Conservation (phyloP, 2,113 vertebrate genomes). For the Lipophrys pholis region DNA sequence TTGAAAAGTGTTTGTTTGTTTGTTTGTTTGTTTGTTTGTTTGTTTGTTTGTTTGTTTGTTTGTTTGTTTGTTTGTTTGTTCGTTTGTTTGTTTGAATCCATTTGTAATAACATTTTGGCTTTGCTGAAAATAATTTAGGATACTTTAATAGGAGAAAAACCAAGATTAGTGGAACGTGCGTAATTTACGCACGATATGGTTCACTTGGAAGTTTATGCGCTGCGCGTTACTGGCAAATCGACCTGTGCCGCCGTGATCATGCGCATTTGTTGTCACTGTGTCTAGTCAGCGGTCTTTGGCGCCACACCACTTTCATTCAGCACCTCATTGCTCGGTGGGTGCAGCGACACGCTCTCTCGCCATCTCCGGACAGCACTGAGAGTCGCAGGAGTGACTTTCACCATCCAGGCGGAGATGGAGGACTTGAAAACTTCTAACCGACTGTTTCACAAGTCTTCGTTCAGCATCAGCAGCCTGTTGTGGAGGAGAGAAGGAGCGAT, state of each 20-base stretch:
- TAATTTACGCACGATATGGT: no score
- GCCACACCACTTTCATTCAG: constrained; percentile 43
- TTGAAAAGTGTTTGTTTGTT: no score
- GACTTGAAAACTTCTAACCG: constrained; percentile 61
- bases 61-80: no score
- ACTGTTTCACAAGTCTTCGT: constrained; percentile 78
- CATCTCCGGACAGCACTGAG: not conserved
- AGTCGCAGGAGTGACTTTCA: constrained; percentile 6
- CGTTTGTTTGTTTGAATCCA: no score
- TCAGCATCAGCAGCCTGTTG: constrained; percentile 85
- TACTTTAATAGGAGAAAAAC: no score
- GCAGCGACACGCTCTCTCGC: constrained; percentile 31
- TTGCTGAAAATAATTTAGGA: no score
- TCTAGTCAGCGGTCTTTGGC: constrained; percentile 38
- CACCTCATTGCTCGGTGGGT: constrained; percentile 25
- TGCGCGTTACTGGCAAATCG: not conserved
- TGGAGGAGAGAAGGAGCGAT: constrained; percentile 70
- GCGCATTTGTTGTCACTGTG: constrained; percentile 61
- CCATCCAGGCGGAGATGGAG: constrained; percentile 76
- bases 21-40: no score
- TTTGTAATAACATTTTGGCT: no score
- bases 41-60: no score
- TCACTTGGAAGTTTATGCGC: no score
- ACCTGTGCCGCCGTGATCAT: constrained; percentile 48
- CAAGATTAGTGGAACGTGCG: no score